A percentile compares a stretch with the other conserved stretches of the same genome.
These are phyloP conservation scores for Malacoraja senta DNA, from an alignment of 2,797 vertebrate species.

Conservation along the genomic window DNA sequence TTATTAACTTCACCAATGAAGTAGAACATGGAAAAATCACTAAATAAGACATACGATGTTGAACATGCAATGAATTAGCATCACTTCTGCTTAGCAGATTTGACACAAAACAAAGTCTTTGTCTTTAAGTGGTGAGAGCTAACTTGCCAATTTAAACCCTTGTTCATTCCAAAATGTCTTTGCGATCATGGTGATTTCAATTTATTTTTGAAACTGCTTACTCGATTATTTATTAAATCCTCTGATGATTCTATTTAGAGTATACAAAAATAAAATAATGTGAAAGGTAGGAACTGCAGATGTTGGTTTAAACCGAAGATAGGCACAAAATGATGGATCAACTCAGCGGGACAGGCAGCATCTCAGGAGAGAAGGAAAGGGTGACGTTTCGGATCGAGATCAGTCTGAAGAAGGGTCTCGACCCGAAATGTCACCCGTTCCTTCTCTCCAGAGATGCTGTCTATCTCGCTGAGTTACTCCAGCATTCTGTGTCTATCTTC, in stretches of 20 bases:
- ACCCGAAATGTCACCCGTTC: no score
- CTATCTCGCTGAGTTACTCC: no score
- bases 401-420: no score
- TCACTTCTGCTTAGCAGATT: neutral
- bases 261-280: neutral
- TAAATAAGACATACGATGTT: slow-evolving; percentile 1
- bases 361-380: no score
- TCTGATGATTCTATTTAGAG: neutral
- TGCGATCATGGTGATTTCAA: neutral
- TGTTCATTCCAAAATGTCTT: neutral
- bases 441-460: no score
- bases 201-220: neutral
- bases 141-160: neutral
- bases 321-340: no score
- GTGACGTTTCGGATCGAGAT: no score
- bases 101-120: neutral
- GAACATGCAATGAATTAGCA: neutral
- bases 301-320: no score
- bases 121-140: neutral
- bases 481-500: no score
- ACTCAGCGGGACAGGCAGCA: no score
- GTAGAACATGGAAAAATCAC: slow-evolving; percentile 32
- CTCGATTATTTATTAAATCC: neutral
- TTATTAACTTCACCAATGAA: slow-evolving; percentile 37
- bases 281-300: no score